phyloP scores from a whole-genome alignment of 2,888 invertebrate species.

The Branchellion lobata region DNA sequence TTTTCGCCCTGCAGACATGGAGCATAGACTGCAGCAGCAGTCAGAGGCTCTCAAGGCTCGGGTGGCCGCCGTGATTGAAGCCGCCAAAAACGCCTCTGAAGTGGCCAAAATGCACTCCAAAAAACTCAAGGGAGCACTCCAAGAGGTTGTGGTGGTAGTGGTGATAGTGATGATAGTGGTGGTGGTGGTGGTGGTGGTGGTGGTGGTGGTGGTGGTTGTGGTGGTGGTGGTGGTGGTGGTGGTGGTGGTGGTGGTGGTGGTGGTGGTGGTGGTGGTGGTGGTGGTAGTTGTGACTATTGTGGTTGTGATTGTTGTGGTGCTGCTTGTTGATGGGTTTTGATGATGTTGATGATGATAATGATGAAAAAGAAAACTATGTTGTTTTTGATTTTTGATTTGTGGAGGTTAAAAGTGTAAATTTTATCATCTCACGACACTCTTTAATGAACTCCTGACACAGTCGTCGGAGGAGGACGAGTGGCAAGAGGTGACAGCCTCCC shows the following conservation, averaged over 20 bases:
- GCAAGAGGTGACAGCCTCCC: constrained; percentile 56
- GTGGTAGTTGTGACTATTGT: background rate
- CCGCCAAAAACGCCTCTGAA: constrained; percentile 53
- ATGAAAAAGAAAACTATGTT: no score
- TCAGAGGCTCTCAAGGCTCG: constrained; percentile 48
- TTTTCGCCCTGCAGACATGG: background rate
- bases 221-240: no score
- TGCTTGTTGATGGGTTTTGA: background rate
- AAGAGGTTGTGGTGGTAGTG: constrained; percentile 48
- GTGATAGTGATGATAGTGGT: background rate
- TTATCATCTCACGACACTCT: no score
- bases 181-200: no score
- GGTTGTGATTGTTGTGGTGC: background rate
- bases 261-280: no score
- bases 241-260: no score
- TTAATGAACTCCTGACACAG: no score
- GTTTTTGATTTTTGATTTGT: no score
- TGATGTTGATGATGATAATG: constrained; percentile 6
- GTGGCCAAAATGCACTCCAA: constrained; percentile 58
- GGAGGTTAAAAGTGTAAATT: no score
- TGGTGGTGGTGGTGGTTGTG: no score
- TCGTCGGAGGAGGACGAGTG: constrained; percentile 54
- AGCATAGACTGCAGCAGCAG: background rate
- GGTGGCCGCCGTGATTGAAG: constrained; percentile 53
- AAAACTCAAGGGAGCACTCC: constrained; percentile 62